Evolutionary conservation across 1,140 invertebrate species (phyloP), one percentile per base, ranked within the genome.

Genomic region (Cydia fagiglandana): DNA sequence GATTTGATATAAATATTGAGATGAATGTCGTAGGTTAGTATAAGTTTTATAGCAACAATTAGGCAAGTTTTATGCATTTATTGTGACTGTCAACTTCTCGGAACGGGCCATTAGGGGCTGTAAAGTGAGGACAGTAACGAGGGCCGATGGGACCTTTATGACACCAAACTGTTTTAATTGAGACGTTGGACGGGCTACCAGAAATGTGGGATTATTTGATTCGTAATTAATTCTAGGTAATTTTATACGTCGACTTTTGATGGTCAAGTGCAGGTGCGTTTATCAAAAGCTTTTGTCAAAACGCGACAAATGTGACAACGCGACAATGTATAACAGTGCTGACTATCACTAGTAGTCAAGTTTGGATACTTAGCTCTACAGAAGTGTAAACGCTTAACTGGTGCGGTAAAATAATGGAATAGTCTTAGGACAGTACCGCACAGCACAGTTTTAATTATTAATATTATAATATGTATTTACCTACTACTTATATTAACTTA

Each of bases 31-130:
- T 61, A 24, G 20, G 56, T 61, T 24, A 24, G 56, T 61, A 61
- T 61, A 0, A 61, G 41, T 45, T 88, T 90, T 90, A 90, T 84
- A 81, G 78, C 81, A 70, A 88, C 84, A 88, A 88, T 88, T 87
- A 88, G 83, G 82, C 84, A 81, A 82, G 83, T 87, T 90, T 89
- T 90, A 90, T 84, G 79, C 78, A 81, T 90, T 89, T 87, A 90
- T 87, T 83, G 82, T 80, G 75, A 80, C 81, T 88, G 88, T 90
- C 86, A 86, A 88, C 87, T 90, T 90, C 88, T 84, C 78, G 81
- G 88, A 90, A 88, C 34, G 30, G 53, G n/a, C 68, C 75, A 61
- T 61, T 61, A 61, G n/a, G 56, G 56, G 56, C 56, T 61, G 56
- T 61, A 61, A 61, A 61, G 1, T 4, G 50, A 53, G 50, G 56